Conservation (phyloP, 1,140 invertebrate genomes). For the Maconellicoccus hirsutus region DNA sequence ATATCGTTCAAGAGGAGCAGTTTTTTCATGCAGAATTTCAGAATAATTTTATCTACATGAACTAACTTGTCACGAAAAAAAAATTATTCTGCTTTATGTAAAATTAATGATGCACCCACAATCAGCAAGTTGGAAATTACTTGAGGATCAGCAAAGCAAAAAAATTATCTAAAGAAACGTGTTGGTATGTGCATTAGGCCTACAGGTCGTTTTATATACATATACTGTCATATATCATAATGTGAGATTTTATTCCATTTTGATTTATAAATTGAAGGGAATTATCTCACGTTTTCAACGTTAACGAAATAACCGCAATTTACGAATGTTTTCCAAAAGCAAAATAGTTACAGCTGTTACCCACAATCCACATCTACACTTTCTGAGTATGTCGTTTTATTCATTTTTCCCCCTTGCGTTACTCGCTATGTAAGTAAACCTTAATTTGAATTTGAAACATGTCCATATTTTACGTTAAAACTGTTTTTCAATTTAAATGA, state of each 20-base stretch:
- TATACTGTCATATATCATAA: no score
- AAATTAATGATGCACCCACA: no score
- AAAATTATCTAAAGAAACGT: no score
- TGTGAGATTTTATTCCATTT: not conserved
- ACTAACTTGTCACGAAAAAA: no score
- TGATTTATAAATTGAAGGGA: not conserved
- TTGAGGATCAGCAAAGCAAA: no score
- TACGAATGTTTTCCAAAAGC: not conserved
- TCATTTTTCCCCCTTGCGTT: not conserved
- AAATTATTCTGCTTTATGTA: no score
- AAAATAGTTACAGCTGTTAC: not conserved
- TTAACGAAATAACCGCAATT: not conserved
- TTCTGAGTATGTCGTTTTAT: not conserved
- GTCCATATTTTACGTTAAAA: not conserved
- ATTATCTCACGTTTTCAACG: constrained; percentile 4
- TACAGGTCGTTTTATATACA: no score
- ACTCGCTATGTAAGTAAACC: not conserved
- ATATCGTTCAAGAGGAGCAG: no score
- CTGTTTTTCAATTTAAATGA: not conserved
- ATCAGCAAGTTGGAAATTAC: no score
- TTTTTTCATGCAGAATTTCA: no score
- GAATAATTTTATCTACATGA: no score
- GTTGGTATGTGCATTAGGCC: no score
- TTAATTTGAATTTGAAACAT: not conserved
- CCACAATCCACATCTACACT: not conserved